Percentiles rank a stretch among this genome's conserved stretches.
Evolutionary conservation across 2,888 invertebrate species (phyloP).

Genomic region (Hydroisotoma schaefferi): DNA sequence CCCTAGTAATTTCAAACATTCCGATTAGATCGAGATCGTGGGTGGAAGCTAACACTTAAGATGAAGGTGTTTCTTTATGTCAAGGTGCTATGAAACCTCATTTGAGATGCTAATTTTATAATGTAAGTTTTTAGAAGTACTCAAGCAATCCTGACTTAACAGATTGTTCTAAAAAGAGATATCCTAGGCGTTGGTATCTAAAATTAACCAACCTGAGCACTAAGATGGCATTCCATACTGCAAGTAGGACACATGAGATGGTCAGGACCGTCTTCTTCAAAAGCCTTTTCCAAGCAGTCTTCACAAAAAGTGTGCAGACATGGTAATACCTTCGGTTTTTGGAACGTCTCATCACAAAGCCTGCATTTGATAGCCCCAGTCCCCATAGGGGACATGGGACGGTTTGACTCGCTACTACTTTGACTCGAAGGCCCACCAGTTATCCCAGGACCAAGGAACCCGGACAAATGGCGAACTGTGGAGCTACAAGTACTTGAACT

Average conservation of each 20-base stretch:
- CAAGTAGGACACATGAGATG: conserved; percentile 73
- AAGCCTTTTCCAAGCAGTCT: conserved; percentile 71
- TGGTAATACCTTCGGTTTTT: conserved; percentile 70
- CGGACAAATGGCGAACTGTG: conserved; percentile 55
- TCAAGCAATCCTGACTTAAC: no score
- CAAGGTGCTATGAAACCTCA: no score
- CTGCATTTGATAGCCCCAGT: conserved; percentile 56
- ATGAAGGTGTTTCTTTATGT: not conserved
- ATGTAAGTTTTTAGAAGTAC: no score
- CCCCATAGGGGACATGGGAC: conserved; percentile 5
- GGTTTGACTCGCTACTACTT: conserved; percentile 9
- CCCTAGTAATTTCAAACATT: conserved; percentile 53
- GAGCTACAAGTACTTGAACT: conserved; percentile 64
- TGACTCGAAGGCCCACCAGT: conserved; percentile 15
- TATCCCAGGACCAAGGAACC: conserved; percentile 14
- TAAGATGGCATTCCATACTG: conserved; percentile 56
- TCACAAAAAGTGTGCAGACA: conserved; percentile 84
- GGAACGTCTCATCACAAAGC: conserved; percentile 71
- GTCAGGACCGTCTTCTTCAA: conserved; percentile 60
- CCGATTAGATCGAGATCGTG: not conserved
- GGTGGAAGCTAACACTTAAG: not conserved
- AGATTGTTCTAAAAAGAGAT: no score
- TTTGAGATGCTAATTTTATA: no score
- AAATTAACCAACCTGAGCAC: conserved; percentile 50
- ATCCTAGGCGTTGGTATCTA: no score